phyloP scores from a whole-genome alignment of 2,797 vertebrate species.

The Tenualosa ilisha region DNA sequence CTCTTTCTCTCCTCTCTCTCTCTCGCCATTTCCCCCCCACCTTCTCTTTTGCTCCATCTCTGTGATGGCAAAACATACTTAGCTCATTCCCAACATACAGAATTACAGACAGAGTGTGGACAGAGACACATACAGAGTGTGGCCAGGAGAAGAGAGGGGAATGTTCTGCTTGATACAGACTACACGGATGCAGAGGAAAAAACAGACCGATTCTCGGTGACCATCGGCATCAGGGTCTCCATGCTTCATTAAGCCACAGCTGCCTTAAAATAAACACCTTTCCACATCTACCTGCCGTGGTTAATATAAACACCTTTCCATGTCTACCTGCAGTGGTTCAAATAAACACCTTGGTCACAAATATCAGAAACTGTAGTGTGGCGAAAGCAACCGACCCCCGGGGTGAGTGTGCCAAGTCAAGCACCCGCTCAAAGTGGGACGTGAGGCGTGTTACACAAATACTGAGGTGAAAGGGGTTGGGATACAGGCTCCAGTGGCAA shows the following conservation, averaged over 20 bases:
- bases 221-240: not conserved
- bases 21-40: not conserved
- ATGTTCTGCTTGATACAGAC: not conserved
- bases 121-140: too few relatives aligned
- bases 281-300: not conserved
- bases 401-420: not conserved
- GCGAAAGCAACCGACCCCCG: not conserved
- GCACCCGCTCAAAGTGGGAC: not conserved
- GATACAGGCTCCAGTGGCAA: not conserved
- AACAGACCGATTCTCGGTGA: not conserved
- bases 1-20: not conserved
- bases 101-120: too few relatives aligned
- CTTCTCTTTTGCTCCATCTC: conserved; percentile 4
- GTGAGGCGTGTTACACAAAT: not conserved
- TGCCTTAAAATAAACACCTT: not conserved
- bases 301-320: not conserved
- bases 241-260: not conserved
- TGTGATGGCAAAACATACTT: not conserved
- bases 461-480: not conserved
- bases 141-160: not conserved
- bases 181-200: not conserved
- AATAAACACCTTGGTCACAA: not conserved
- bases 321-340: not conserved
- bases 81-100: not conserved
- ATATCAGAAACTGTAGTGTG: not conserved